Conservation (phyloP, 2,113 vertebrate genomes). For the zebrafish (Danio rerio) region DNA sequence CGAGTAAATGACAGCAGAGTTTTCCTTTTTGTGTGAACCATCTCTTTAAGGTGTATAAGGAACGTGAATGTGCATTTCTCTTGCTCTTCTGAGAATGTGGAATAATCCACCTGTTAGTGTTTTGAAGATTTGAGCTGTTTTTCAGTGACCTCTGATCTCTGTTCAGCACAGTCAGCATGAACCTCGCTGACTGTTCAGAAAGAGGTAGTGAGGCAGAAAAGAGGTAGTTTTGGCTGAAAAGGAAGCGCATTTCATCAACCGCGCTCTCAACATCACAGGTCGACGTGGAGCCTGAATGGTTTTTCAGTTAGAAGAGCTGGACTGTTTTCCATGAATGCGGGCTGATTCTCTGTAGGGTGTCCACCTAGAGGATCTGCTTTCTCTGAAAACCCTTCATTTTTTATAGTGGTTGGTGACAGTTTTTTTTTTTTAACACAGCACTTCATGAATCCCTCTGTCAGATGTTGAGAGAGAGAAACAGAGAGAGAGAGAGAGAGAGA, state of each 20-base stretch:
- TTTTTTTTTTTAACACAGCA: constrained; percentile 16
- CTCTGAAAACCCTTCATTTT: constrained; percentile 16
- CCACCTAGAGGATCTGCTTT: background rate
- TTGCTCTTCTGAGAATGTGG: background rate
- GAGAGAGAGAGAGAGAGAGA: background rate
- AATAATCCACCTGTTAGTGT: background rate
- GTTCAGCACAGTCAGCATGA: constrained; percentile 10
- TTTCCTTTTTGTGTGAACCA: too few species aligned
- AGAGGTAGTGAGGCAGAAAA: constrained; percentile 34
- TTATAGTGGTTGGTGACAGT: constrained; percentile 7
- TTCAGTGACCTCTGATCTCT: background rate
- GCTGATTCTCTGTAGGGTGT: background rate
- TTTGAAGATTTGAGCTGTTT: background rate
- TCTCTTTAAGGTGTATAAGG: too few species aligned
- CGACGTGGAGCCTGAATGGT: background rate
- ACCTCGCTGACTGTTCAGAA: constrained; percentile 19
- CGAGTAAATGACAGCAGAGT: too few species aligned
- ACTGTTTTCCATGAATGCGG: constrained; percentile 30
- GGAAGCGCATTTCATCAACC: constrained; percentile 46
- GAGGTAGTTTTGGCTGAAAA: constrained; percentile 22
- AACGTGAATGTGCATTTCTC: too few species aligned
- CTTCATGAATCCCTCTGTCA: too few species aligned
- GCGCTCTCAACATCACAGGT: constrained; percentile 12
- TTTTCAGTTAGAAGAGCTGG: constrained; percentile 31
- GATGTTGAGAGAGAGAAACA: background rate